phyloP scores from a whole-genome alignment of 2,797 vertebrate genomes.

The Lacerta bilineata region DNA sequence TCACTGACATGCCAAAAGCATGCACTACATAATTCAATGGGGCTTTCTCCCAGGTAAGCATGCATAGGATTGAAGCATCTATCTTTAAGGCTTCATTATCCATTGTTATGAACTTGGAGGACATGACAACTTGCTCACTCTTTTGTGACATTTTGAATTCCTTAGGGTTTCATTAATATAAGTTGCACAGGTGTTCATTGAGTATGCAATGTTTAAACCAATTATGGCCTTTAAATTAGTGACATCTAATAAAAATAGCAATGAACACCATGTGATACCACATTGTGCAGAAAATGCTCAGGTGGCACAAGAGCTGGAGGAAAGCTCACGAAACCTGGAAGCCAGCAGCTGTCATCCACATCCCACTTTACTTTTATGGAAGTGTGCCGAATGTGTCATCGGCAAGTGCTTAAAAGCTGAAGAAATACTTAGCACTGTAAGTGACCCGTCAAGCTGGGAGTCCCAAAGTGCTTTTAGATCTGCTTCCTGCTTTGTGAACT shows the following conservation, averaged over 20 bases:
- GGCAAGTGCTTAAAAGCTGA: neutral
- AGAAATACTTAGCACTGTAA: neutral
- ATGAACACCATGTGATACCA: neutral
- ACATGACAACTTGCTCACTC: too few relatives aligned
- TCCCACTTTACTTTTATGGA: neutral
- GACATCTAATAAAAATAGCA: neutral
- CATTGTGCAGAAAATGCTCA: neutral
- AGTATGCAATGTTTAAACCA: neutral
- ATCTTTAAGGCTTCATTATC: too few relatives aligned
- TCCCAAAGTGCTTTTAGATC: slow-evolving; percentile 2
- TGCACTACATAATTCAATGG: too few relatives aligned
- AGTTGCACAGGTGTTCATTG: neutral
- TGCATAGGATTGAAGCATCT: too few relatives aligned
- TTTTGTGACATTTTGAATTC: too few relatives aligned
- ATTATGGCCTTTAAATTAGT: neutral
- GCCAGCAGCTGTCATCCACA: neutral
- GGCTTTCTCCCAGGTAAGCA: too few relatives aligned
- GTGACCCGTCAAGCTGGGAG: neutral
- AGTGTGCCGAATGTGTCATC: neutral
- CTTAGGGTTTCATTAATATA: too few relatives aligned
- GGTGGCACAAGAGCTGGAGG: neutral
- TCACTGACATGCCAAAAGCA: too few relatives aligned
- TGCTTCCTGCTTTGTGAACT: neutral
- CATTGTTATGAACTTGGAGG: too few relatives aligned
- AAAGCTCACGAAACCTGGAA: neutral